Evolutionary conservation across 2,113 vertebrate species (phyloP).

Genomic region (Cyanoderma ruficeps): DNA sequence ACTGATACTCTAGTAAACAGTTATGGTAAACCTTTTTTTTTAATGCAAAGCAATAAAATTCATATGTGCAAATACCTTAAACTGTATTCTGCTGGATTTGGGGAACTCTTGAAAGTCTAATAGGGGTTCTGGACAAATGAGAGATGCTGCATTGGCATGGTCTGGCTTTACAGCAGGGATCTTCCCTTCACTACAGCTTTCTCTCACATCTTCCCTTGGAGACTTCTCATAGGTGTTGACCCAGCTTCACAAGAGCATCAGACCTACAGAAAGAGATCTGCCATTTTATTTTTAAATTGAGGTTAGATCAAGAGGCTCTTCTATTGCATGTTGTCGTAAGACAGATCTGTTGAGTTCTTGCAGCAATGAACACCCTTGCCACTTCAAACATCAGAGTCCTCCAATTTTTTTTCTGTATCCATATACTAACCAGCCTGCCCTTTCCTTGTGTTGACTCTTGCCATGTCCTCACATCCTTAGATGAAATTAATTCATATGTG

Average conservation of each 20-base stretch:
- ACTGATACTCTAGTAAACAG: background rate
- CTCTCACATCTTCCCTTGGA: background rate
- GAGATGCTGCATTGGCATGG: background rate
- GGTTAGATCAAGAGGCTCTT: background rate
- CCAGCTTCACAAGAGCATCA: background rate
- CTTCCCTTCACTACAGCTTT: background rate
- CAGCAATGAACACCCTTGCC: background rate
- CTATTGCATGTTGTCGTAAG: background rate
- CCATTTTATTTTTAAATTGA: background rate
- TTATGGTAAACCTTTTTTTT: rapidly evolving
- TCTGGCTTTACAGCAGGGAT: background rate
- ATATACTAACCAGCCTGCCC: background rate
- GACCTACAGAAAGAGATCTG: background rate
- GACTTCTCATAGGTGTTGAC: background rate
- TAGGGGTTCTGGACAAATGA: background rate
- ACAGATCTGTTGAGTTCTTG: background rate
- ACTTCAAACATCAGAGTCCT: background rate
- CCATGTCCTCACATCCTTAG: background rate
- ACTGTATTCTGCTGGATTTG: background rate
- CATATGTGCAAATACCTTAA: background rate
- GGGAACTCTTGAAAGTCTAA: background rate
- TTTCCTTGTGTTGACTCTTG: background rate
- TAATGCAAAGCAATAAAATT: background rate
- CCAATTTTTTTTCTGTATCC: background rate
- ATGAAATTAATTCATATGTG: background rate